phyloP scores from a whole-genome alignment of 2,888 invertebrate genomes.

The Rhabditoides inermis region DNA sequence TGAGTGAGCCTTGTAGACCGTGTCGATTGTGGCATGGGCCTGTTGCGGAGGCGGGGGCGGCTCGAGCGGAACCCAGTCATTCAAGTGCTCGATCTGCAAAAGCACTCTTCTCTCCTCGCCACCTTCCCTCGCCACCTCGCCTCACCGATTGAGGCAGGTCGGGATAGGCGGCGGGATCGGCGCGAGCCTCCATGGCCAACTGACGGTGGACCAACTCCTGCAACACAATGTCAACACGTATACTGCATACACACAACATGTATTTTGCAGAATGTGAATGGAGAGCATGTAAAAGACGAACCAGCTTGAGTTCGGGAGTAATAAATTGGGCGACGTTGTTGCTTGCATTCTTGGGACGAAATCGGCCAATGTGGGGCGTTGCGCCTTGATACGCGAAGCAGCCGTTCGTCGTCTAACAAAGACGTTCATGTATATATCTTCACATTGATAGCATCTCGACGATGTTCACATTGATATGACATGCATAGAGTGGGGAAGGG shows the following conservation, averaged over 20 bases:
- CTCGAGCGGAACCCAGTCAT: constrained; percentile 29
- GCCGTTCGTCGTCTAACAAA: constrained; percentile 17
- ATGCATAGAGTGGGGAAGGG: not conserved
- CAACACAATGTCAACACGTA: too few relatives aligned
- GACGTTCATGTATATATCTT: too few relatives aligned
- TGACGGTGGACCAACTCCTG: constrained; percentile 35
- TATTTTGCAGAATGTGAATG: too few relatives aligned
- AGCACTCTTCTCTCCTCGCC: not conserved
- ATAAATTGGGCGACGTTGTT: constrained; percentile 30
- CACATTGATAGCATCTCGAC: too few relatives aligned
- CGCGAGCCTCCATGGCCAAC: constrained; percentile 26
- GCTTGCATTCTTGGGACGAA: constrained; percentile 24
- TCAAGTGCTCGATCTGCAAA: constrained; percentile 17
- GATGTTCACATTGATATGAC: not conserved
- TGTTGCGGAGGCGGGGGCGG: constrained; percentile 10
- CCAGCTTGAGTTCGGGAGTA: constrained; percentile 24
- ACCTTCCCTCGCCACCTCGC: too few relatives aligned
- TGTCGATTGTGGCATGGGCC: constrained; percentile 6
- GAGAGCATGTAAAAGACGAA: too few relatives aligned
- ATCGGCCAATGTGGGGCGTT: constrained; percentile 21
- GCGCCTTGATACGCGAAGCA: constrained; percentile 20
- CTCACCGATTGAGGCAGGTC: constrained; percentile 28
- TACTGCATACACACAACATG: too few relatives aligned
- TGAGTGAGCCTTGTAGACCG: constrained; percentile 24
- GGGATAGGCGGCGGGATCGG: constrained; percentile 15